Conservation (phyloP, 2,113 vertebrate species). For the Tamias sibiricus region DNA sequence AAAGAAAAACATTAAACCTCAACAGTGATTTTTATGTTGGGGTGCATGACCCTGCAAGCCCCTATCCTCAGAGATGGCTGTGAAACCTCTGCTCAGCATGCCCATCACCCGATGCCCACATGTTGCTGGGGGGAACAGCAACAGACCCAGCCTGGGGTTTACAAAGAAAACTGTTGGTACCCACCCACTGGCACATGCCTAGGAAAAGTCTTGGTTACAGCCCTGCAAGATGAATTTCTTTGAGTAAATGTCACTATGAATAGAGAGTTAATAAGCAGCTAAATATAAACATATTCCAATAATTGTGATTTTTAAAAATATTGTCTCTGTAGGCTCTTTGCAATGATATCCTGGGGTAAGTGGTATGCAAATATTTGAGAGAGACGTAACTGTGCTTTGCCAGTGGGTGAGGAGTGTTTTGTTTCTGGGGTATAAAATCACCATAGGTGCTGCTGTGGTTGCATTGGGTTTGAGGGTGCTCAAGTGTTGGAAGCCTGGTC, state of each 20-base stretch:
- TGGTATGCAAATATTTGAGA: not conserved
- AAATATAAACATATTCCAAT: not conserved
- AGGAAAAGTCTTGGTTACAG: not conserved
- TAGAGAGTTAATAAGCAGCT: not conserved
- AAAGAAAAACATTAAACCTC: not conserved
- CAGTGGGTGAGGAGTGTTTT: not conserved
- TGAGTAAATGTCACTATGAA: not conserved
- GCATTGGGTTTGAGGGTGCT: not conserved
- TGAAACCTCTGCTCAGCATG: not conserved
- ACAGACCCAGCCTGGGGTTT: not conserved
- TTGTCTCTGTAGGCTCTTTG: not conserved
- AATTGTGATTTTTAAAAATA: not conserved
- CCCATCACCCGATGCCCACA: fast-evolving
- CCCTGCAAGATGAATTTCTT: not conserved
- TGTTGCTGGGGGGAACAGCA: too few relatives aligned
- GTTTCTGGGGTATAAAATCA: not conserved
- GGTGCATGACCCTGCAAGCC: not conserved
- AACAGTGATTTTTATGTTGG: not conserved
- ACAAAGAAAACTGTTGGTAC: not conserved
- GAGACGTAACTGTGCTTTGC: not conserved
- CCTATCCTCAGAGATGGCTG: not conserved
- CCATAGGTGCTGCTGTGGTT: not conserved
- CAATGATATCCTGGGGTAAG: not conserved
- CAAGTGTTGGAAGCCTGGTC: not conserved
- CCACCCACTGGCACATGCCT: not conserved